Conservation (phyloP, 1,140 invertebrate species). For the Zeugodacus cucurbitae region DNA sequence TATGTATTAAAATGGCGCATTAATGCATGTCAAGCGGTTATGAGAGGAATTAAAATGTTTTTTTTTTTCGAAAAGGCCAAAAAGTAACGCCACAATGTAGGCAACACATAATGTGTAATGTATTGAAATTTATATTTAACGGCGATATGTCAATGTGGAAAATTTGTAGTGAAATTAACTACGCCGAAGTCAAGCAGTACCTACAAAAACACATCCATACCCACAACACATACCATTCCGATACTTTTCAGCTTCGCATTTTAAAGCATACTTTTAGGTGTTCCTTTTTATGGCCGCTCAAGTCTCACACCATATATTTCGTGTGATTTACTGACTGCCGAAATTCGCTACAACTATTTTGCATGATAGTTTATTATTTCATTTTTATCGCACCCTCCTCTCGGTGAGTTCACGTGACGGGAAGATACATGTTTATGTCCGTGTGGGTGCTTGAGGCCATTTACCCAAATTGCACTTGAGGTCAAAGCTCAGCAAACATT, state of each 20-base stretch:
- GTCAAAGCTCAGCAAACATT: background rate
- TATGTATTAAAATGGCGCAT: background rate
- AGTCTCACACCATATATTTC: background rate
- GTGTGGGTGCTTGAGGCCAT: background rate
- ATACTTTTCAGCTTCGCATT: background rate
- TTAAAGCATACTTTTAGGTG: conserved; percentile 3
- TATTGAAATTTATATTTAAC: background rate
- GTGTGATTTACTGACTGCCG: background rate
- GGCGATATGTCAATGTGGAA: background rate
- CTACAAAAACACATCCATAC: background rate
- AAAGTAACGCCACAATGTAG: background rate
- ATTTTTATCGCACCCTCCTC: background rate
- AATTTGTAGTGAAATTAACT: background rate
- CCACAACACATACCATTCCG: background rate
- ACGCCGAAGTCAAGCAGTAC: background rate
- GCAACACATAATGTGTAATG: background rate
- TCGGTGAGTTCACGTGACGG: background rate
- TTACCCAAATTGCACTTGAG: conserved; percentile 14
- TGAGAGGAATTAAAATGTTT: background rate
- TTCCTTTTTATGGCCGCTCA: background rate
- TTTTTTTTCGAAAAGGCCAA: background rate
- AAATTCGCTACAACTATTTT: conserved; percentile 5
- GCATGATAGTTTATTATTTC: background rate
- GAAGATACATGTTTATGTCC: background rate
- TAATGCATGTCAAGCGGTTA: background rate